Base-by-base conservation (phyloP, 2,113 vertebrate genomes). In the Coracopsis vasa region DNA sequence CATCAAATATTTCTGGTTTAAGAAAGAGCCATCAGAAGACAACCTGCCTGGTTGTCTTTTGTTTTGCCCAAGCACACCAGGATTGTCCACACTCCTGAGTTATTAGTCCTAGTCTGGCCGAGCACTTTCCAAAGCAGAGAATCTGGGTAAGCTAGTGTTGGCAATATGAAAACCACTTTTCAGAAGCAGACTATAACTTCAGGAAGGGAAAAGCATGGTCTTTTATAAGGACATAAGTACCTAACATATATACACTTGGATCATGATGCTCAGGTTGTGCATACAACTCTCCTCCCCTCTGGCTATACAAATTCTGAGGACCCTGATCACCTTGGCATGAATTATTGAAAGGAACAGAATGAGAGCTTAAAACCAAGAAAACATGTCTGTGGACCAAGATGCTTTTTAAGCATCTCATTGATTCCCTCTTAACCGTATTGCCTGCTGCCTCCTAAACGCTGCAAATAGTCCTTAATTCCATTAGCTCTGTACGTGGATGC, bases 281-380 rank as follows among this genome's bases (percentile, higher is more conserved):
- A 6, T 62, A 42, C 42, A 60, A 16, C 33, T 91, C 39, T 74
- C 37, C 20, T 65, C 12, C 15, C 18, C 17, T 83, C 54, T 54
- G 80, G 12, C 50, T 71, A 9, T 67, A 65, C 19, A 64, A 44
- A 81, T 81, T 89, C 80, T 61, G 54, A 94, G 47, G 47, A 84
- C 39, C 16, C 27, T 39, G 31, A n/a, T 86, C 66, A 88, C 54
- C 74, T 42, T 85, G 58, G 33, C 72, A 80, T 88, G 69, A 91
- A 85, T 81, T 90, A 88, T 87, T 88, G n/a, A 95, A 66, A 86
- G 31, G 80, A 95, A 91, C 23, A 67, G 70, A 88, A 80, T 3
- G 37, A 44, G 44, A 86, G n/a, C 79, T 92, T 91, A 73, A 83
- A 94, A 87, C 3, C 39, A 83, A 65, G 61, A 77, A 94, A 86